phyloP scores from a whole-genome alignment of 2,113 vertebrate genomes.

The Jaculus jaculus region DNA sequence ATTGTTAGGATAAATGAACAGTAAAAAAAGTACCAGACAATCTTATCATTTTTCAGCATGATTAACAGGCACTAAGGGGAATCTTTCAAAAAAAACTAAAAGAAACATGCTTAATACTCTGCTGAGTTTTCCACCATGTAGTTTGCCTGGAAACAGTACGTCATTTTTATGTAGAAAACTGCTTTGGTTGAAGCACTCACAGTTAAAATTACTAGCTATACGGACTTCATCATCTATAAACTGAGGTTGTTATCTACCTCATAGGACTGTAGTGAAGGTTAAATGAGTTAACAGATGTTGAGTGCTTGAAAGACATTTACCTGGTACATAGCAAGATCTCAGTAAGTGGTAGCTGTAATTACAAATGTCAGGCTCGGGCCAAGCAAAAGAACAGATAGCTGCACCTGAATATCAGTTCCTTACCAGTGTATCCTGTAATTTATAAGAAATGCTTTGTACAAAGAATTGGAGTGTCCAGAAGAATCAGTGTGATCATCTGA shows the following conservation, averaged over 20 bases:
- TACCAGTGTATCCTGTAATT: slow-evolving; percentile 1
- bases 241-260: background rate
- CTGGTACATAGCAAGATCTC: background rate
- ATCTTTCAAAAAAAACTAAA: slow-evolving; percentile 43
- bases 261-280: background rate
- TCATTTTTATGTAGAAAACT: slow-evolving; percentile 12
- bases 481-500: background rate
- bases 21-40: background rate
- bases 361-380: background rate
- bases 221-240: background rate
- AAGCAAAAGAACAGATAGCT: slow-evolving; percentile 5
- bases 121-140: background rate
- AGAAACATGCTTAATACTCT: background rate
- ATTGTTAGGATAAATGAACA: background rate
- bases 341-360: slow-evolving; percentile 20
- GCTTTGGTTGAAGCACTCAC: background rate
- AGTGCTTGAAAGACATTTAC: background rate
- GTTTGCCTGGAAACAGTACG: background rate
- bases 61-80: background rate
- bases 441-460: background rate
- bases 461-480: slow-evolving; percentile 5
- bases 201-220: background rate
- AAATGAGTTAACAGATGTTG: background rate
- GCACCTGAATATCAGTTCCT: slow-evolving; percentile 23
- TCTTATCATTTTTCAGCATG: slow-evolving; percentile 2